Evolutionary conservation across 2,113 vertebrate species (phyloP).

Genomic region (Lontra canadensis): DNA sequence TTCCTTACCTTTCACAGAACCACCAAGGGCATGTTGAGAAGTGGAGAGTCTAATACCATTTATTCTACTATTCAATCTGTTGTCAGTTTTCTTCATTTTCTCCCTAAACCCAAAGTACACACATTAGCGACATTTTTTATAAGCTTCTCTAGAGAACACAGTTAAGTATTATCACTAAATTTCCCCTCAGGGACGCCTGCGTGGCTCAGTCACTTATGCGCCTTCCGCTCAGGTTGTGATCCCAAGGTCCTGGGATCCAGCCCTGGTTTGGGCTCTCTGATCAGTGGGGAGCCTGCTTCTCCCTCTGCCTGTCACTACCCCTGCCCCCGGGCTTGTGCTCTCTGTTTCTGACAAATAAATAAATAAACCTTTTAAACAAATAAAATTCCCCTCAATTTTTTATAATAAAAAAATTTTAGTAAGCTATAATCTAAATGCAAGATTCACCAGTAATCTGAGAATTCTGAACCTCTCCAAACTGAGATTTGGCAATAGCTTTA

Average conservation of each 20-base stretch:
- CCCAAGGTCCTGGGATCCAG: background rate
- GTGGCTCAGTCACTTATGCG: background rate
- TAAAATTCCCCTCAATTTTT: background rate
- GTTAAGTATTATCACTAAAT: constrained; percentile 1
- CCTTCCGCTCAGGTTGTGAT: background rate
- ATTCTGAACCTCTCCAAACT: background rate
- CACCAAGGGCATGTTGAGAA: constrained; percentile 78
- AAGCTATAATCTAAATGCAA: background rate
- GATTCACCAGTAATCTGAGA: background rate
- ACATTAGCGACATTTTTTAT: constrained; percentile 38
- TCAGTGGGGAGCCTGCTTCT: background rate
- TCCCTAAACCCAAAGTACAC: constrained; percentile 79
- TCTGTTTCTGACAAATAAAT: background rate
- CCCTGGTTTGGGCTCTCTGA: background rate
- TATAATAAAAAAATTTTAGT: background rate
- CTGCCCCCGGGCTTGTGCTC: background rate
- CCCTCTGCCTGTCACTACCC: background rate
- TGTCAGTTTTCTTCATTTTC: constrained; percentile 85
- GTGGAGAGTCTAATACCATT: constrained; percentile 85
- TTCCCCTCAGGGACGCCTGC: background rate
- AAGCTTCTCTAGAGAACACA: constrained; percentile 15
- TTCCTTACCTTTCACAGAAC: constrained; percentile 87
- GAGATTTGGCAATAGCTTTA: background rate
- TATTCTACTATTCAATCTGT: constrained; percentile 80
- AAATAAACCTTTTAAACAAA: background rate